These are phyloP conservation scores for Notodonta ziczac DNA, from an alignment of 2,888 invertebrate genomes.

Conservation along the genomic window DNA sequence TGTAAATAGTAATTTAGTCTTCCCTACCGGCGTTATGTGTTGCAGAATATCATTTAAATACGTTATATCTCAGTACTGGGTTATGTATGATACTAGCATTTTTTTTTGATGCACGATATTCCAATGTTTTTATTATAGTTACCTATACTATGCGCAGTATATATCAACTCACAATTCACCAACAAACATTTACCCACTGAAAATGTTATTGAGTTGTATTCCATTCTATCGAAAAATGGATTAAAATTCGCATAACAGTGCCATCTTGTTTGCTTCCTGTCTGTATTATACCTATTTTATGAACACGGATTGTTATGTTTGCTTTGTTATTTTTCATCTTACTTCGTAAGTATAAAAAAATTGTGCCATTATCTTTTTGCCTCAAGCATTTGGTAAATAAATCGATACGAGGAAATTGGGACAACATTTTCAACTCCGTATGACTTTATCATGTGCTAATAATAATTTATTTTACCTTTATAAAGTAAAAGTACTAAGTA, in stretches of 20 bases:
- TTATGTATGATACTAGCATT: too few species aligned
- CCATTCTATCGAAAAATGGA: background rate
- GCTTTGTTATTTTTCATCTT: background rate
- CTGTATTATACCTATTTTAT: background rate
- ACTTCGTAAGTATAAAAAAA: background rate
- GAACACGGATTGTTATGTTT: background rate
- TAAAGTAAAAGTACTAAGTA: too few species aligned
- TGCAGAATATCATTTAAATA: background rate
- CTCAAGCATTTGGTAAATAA: conserved; percentile 1
- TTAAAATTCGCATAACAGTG: background rate
- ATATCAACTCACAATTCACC: background rate
- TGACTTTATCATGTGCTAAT: background rate
- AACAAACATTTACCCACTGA: background rate
- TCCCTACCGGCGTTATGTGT: background rate
- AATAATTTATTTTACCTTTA: too few species aligned
- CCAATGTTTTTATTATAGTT: too few species aligned
- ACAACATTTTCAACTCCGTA: background rate
- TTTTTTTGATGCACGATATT: too few species aligned
- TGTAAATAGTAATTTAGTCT: background rate
- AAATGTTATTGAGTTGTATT: background rate
- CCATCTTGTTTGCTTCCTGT: background rate
- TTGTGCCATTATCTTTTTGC: conserved; percentile 1
- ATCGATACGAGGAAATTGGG: background rate
- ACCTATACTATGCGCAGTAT: too few species aligned
- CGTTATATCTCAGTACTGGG: too few species aligned